Evolutionary conservation across 53 echinoderm and acorn worm genomes (phyloP), one percentile per base, ranked within the genome.

Genomic region (Mesocentrotus franciscanus): DNA sequence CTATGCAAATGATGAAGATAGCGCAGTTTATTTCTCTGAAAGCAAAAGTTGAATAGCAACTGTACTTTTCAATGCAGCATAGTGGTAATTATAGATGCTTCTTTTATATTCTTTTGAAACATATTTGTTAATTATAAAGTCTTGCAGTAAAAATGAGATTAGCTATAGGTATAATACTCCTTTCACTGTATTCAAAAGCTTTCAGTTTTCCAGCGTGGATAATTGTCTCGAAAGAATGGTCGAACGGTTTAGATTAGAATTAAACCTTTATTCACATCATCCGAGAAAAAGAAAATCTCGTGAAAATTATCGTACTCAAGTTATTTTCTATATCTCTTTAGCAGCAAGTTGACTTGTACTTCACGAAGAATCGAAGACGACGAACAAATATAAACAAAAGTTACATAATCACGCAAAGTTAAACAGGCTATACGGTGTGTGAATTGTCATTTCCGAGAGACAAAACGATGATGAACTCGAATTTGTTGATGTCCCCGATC

Each of bases 401-500:
- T 87, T 87, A 87, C 59, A 57, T 87, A 87, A 87, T 87, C 87
- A 87, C 87, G 57, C 58, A 87, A 87, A 87, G 58, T 6, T 59
- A 15, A 22, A 84, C 78, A 13, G 78, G 42, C 49, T 22, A 27
- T 75, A 55, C 58, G 57, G 58, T 59, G 87, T 87, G 87, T 58
- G 87, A 87, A 84, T 58, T 87, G 59, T 87, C 87, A 27, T 87
- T 87, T 87, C 87, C 87, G n/a, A 0, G 10, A 26, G 12, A 87
- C 58, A 91, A 91, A 68, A 34, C 71, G 57, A 27, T 92, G 74
- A 66, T 71, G 74, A 92, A 68, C 42, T 71, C 49, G 92, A n/a
- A 56, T 81, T 93, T 81, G 79, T 93, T 93, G 55, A 76, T 58
- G 60, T 93, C 59, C 81, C 78, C 59, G 93, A 79, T 30, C 81